A percentile compares a stretch with the other conserved stretches of the same genome.
Evolutionary conservation across 2,113 vertebrate genomes (phyloP).

Genomic region (Muntiacus reevesi): DNA sequence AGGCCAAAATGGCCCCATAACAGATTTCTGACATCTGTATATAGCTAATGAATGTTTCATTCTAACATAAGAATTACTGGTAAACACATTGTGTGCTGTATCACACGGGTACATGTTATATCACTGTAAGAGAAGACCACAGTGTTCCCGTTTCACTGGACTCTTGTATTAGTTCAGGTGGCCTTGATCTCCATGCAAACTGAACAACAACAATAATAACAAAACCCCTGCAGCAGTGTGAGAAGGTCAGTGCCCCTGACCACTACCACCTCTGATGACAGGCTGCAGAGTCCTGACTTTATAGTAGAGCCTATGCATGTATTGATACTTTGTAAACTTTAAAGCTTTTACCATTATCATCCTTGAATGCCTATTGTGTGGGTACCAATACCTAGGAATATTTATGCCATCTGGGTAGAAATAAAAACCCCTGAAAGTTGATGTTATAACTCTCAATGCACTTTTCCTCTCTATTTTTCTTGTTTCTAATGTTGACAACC

Average conservation of each 20-base stretch:
- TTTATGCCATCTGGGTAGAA: constrained; percentile 46
- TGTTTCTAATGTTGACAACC: constrained; percentile 61
- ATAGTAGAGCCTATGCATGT: not conserved
- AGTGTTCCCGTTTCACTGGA: not conserved
- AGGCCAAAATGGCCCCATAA: not conserved
- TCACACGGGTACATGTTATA: not conserved
- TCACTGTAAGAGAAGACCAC: not conserved
- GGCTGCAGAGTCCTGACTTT: not conserved
- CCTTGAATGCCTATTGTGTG: not conserved
- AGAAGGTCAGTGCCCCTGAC: not conserved
- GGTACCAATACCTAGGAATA: constrained; percentile 4
- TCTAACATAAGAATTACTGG: not conserved
- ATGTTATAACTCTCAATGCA: constrained; percentile 12
- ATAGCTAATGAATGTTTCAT: not conserved
- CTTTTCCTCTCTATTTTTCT: constrained; percentile 44
- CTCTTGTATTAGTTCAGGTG: not conserved
- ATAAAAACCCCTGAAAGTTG: constrained; percentile 34
- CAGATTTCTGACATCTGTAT: not conserved
- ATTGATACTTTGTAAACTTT: not conserved
- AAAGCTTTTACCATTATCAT: not conserved
- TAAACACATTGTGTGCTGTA: not conserved
- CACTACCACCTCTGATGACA: no score
- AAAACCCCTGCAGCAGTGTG: not conserved
- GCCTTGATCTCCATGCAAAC: not conserved
- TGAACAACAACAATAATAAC: not conserved